Percentiles rank a stretch among this genome's conserved stretches.
Conservation (phyloP, 2,113 vertebrate genomes). For the Mus spicilegus region DNA sequence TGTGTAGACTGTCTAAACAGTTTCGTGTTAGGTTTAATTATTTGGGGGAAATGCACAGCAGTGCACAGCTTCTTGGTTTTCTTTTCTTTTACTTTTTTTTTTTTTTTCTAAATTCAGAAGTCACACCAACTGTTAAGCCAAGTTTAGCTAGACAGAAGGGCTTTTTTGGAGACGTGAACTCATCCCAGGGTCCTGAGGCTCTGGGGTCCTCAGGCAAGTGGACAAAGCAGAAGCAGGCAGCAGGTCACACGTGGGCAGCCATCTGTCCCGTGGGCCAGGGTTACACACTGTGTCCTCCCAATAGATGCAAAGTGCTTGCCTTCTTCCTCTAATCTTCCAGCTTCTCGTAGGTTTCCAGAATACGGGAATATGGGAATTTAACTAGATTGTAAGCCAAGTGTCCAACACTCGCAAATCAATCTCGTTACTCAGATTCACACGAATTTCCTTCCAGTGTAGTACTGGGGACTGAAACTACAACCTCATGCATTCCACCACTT, state of each 20-base stretch:
- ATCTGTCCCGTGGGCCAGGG: not conserved
- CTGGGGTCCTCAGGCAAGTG: fast-evolving
- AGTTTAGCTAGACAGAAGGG: not conserved
- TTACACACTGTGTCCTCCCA: not conserved
- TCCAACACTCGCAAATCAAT: not conserved
- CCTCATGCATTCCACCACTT: too few relatives aligned
- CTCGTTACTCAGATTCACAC: not conserved
- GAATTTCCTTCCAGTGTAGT: not conserved
- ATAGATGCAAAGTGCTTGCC: fast-evolving
- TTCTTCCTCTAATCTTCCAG: not conserved
- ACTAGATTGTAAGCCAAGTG: not conserved
- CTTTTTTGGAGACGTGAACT: not conserved
- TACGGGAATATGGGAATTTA: not conserved
- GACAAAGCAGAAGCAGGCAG: not conserved
- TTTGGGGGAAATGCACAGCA: not conserved
- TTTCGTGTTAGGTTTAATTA: not conserved
- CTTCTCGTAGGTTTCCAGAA: not conserved
- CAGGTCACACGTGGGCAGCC: not conserved
- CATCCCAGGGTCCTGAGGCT: not conserved
- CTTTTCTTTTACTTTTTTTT: not conserved
- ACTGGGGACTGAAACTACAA: not conserved
- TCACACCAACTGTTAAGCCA: not conserved
- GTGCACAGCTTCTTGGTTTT: not conserved
- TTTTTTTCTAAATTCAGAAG: not conserved
- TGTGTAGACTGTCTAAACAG: not conserved